phyloP scores from a whole-genome alignment of 1,140 invertebrate genomes.

The Trinorchestia longiramus region DNA sequence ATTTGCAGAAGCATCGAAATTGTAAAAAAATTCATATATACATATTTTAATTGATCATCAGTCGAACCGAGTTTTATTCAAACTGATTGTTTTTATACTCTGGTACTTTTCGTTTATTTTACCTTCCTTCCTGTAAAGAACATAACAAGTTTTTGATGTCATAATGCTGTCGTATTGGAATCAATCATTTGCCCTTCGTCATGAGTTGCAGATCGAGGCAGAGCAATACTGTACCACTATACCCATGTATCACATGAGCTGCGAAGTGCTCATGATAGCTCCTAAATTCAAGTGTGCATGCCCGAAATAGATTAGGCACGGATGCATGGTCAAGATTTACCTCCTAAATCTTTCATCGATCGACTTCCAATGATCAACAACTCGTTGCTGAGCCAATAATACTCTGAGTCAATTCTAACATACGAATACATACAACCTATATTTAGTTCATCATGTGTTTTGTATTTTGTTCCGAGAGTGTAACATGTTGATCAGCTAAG shows the following conservation, averaged over 20 bases:
- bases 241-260: neutral
- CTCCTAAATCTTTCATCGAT: conserved; percentile 47
- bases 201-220: neutral
- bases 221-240: neutral
- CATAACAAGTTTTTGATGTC: neutral
- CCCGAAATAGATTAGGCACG: neutral
- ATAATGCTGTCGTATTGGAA: neutral
- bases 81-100: neutral
- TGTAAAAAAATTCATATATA: neutral
- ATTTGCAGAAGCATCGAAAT: too few species aligned
- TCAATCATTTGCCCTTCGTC: neutral
- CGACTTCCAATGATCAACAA: conserved; percentile 29
- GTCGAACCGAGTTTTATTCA: neutral
- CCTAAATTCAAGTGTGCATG: neutral
- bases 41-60: neutral
- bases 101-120: neutral
- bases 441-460: neutral
- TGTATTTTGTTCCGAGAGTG: neutral
- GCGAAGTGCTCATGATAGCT: conserved; percentile 15
- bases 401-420: neutral
- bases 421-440: neutral
- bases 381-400: conserved; percentile 9
- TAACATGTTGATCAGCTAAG: neutral
- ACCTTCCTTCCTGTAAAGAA: neutral
- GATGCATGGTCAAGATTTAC: neutral